phyloP scores from a whole-genome alignment of 2,888 invertebrate species.

The Cartodere bifasciata region DNA sequence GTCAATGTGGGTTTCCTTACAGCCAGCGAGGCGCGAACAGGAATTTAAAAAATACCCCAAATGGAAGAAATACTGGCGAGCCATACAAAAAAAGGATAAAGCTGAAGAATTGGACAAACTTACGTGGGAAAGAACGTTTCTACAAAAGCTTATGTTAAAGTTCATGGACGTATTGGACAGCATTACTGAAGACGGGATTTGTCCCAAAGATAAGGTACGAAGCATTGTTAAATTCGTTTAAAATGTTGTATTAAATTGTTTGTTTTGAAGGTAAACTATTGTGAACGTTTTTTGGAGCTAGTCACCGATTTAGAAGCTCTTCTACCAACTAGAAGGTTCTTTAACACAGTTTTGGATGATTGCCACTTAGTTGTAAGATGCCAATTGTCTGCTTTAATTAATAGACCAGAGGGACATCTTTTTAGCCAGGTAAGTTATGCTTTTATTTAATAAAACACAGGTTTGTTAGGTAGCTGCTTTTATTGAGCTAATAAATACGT shows the following conservation, averaged over 20 bases:
- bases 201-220: slow-evolving; percentile 43
- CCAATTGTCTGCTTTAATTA: slow-evolving; percentile 61
- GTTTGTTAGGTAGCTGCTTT: no score
- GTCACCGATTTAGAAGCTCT: slow-evolving; percentile 93
- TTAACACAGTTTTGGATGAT: slow-evolving; percentile 92
- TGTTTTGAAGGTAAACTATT: slow-evolving; percentile 54
- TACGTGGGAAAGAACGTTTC: slow-evolving; percentile 76
- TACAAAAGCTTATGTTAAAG: slow-evolving; percentile 74
- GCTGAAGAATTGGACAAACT: slow-evolving; percentile 54
- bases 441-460: no score
- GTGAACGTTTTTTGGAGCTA: slow-evolving; percentile 91
- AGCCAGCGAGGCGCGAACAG: slow-evolving; percentile 70
- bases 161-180: slow-evolving; percentile 73
- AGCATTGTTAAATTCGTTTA: slow-evolving; percentile 1
- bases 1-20: slow-evolving; percentile 85
- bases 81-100: slow-evolving; percentile 75
- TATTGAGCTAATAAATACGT: no score
- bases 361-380: slow-evolving; percentile 86
- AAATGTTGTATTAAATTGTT: slow-evolving; percentile 2
- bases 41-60: slow-evolving; percentile 78
- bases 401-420: slow-evolving; percentile 73
- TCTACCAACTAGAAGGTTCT: slow-evolving; percentile 89
- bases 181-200: slow-evolving; percentile 50
- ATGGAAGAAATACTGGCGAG: slow-evolving; percentile 86
- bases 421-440: slow-evolving; percentile 70